phyloP scores from a whole-genome alignment of 1,140 invertebrate species.

The Drosophila serrata region DNA sequence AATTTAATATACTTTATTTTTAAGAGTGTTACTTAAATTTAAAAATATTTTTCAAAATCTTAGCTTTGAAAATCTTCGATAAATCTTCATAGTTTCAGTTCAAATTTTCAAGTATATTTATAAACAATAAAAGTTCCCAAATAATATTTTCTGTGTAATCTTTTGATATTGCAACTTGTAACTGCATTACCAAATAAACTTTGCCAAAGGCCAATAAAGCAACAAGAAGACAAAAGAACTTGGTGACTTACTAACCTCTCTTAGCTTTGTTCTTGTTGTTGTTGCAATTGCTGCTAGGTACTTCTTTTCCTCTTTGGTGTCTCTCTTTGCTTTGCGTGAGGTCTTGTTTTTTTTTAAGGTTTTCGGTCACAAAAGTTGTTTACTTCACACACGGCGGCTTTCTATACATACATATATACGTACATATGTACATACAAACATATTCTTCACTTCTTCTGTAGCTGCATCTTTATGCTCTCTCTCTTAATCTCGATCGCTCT shows the following conservation, averaged over 20 bases:
- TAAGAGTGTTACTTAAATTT: too few relatives aligned
- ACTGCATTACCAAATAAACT: conserved; percentile 1
- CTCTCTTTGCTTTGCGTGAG: conserved; percentile 9
- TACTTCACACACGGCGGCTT: conserved; percentile 23
- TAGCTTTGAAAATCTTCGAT: too few relatives aligned
- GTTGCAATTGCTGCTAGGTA: background rate
- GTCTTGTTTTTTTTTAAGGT: conserved; percentile 8
- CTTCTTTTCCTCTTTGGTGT: conserved; percentile 11
- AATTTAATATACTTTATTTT: too few relatives aligned
- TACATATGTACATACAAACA: too few relatives aligned
- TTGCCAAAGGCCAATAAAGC: conserved; percentile 9
- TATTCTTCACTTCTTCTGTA: conserved; percentile 15
- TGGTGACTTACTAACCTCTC: conserved; percentile 28
- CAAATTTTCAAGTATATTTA: background rate
- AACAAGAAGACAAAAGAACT: background rate
- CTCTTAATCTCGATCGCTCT: too few relatives aligned
- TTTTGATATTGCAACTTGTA: conserved; percentile 14
- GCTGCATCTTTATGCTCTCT: conserved; percentile 7
- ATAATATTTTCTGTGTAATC: background rate
- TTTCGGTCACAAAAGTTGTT: conserved; percentile 35
- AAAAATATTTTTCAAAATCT: too few relatives aligned
- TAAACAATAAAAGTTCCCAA: background rate
- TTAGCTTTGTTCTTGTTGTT: conserved; percentile 2
- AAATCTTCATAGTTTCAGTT: background rate
- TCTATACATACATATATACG: background rate